Evolutionary conservation across 2,888 invertebrate genomes (phyloP), one percentile per base, ranked within the genome.

Genomic region (Mesochorus sp.): DNA sequence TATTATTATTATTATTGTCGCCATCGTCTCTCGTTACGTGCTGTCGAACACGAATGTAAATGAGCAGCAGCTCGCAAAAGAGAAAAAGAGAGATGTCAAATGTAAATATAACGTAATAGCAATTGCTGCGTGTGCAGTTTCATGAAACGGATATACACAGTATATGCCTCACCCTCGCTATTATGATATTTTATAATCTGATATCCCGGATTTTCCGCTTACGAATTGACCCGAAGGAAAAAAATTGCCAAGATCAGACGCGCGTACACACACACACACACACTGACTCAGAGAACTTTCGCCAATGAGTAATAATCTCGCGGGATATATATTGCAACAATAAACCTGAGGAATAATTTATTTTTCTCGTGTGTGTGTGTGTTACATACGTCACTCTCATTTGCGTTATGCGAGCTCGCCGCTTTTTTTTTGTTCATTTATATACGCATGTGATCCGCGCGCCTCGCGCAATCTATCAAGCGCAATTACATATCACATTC

Each of bases 151-250:
- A 64, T 51, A 34, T 12, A 5, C 28, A 5, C 3, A 19, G 5
- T 49, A 24, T 10, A 10, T 17, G 19, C 55, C 12, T 19, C 17
- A 31, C 24, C 59, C 57, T 37, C 8, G 34, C 21, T 44, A 68
- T 67, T 67, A 66, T 31, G 44, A 72, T n/a, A n/a, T 76, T 62
- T 51, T 14, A 67, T 67, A 67, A 72, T 72, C 28, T 61, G 39
- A 61, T 55, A 61, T 53, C 61, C 61, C 53, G 61, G 72, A 72
- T 67, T 72, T 76, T 72, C 76, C 76, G 66, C 66, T 62, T 55
- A 31, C n/a, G n/a, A 21, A 31, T 12, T n/a, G n/a, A n/a, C n/a
- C n/a, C n/a, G n/a, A n/a, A n/a, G n/a, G n/a, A n/a, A n/a, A n/a
- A n/a, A n/a, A n/a, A n/a, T n/a, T n/a, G n/a, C n/a, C n/a, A n/a